Evolutionary conservation across 1,140 invertebrate species (phyloP).

Genomic region (Pseudomyrmex pallidus): DNA sequence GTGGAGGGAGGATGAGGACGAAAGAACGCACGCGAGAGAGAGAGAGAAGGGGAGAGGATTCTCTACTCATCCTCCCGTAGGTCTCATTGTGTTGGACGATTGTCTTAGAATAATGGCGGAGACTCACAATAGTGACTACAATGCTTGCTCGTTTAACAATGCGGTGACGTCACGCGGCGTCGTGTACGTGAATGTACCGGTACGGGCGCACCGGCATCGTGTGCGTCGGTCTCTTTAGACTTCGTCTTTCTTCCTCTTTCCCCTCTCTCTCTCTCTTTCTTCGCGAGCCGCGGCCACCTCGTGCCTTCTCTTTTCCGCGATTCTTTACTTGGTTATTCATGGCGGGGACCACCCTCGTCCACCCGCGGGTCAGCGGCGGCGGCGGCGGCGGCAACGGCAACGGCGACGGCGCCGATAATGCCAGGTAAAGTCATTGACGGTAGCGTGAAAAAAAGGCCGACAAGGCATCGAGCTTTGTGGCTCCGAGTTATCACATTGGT

Average conservation of each 20-base stretch:
- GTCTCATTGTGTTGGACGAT: conserved; percentile 86
- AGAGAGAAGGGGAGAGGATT: conserved; percentile 79
- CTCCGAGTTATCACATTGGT: conserved; percentile 26
- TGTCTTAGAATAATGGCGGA: conserved; percentile 86
- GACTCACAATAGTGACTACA: conserved; percentile 86
- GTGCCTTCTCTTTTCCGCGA: conserved; percentile 66
- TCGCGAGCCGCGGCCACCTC: conserved; percentile 30
- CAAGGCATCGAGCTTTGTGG: conserved; percentile 35
- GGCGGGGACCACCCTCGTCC: conserved; percentile 65
- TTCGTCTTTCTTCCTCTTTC: conserved; percentile 67
- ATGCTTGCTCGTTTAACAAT: conserved; percentile 86
- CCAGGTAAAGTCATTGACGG: conserved; percentile 43
- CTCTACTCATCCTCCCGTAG: conserved; percentile 84
- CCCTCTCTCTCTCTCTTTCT: conserved; percentile 64
- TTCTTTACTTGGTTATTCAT: conserved; percentile 79
- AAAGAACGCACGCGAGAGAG: conserved; percentile 29
- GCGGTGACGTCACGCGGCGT: conserved; percentile 84
- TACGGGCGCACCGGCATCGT: conserved; percentile 79
- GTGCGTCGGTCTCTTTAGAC: conserved; percentile 81
- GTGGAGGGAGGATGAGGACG: conserved; percentile 43
- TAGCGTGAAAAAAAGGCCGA: conserved; percentile 51
- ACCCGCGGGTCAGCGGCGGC: conserved; percentile 53
- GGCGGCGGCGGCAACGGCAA: neutral
- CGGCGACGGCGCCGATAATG: conserved; percentile 39
- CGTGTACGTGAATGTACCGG: conserved; percentile 83